These are phyloP conservation scores for Rhorus exstirpatorius DNA, from an alignment of 2,888 invertebrate species.

Conservation along the genomic window DNA sequence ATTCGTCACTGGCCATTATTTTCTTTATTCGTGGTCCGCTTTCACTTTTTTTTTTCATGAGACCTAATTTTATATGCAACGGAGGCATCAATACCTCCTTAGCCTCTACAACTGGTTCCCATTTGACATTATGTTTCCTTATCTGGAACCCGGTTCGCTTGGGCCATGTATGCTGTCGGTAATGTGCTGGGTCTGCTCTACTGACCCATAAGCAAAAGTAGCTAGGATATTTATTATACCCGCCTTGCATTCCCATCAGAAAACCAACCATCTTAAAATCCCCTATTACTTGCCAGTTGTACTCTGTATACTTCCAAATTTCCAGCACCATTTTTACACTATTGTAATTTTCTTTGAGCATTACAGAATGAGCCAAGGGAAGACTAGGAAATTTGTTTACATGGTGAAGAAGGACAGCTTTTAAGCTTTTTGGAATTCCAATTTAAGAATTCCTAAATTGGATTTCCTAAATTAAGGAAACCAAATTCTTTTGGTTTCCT, in stretches of 20 bases:
- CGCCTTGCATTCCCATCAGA: slow-evolving; percentile 67
- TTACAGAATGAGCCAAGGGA: slow-evolving; percentile 77
- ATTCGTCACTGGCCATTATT: slow-evolving; percentile 69
- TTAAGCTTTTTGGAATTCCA: too few species aligned
- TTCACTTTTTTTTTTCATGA: slow-evolving; percentile 78
- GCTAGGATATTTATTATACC: slow-evolving; percentile 75
- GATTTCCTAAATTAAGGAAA: slow-evolving; percentile 1
- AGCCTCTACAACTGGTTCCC: slow-evolving; percentile 55
- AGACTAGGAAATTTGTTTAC: too few species aligned
- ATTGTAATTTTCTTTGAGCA: slow-evolving; percentile 77
- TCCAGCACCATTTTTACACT: slow-evolving; percentile 76
- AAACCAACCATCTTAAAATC: slow-evolving; percentile 79
- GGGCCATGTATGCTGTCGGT: slow-evolving; percentile 70
- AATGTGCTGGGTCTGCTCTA: slow-evolving; percentile 69
- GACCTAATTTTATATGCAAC: slow-evolving; percentile 71
- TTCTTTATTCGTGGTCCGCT: slow-evolving; percentile 75
- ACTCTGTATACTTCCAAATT: slow-evolving; percentile 76
- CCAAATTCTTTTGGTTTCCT: slow-evolving; percentile 61
- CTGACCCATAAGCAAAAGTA: slow-evolving; percentile 75
- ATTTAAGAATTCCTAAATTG: too few species aligned
- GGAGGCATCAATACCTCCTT: slow-evolving; percentile 64
- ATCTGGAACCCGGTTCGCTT: slow-evolving; percentile 63
- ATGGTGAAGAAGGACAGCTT: too few species aligned
- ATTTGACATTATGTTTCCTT: slow-evolving; percentile 71
- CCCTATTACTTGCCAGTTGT: slow-evolving; percentile 75